Evolutionary conservation across 2,113 vertebrate genomes (phyloP), one percentile per base, ranked within the genome.

Genomic region (Halichoeres trimaculatus): DNA sequence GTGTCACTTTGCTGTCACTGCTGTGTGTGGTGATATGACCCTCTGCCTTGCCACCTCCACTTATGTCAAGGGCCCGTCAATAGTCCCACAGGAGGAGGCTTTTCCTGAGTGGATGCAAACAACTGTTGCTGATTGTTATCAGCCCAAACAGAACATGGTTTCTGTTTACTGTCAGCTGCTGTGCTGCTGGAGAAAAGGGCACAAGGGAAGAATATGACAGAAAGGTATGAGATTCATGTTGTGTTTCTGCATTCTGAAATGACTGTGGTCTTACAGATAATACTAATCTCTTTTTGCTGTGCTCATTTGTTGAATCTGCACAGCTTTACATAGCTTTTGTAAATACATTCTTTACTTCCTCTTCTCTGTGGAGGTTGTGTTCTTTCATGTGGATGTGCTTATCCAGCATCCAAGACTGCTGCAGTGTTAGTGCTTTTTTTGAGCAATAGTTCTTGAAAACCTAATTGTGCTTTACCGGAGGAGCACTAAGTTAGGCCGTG

Each of bases 1-100:
- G 53, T 55, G 54, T 73, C 16, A 53, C 41, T 45, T 55, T 74
- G 51, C 70, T 76, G 67, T 81, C 13, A 62, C 54, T 47, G 57
- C 58, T 40, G 61, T 58, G 34, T 17, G 36, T 6, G 0, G 13
- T 48, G 71, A 17, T 23, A 52, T 26, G 40, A 73, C 71, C 77
- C 55, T 63, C 30, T 36, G 38, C 76, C 17, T 62, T 1, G 7
- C 24, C 43, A 59, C 60, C 75, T 67, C 52, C 64, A 48, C 80
- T 69, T 60, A 66, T 54, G 67, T 74, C 57, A 66, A 64, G 71
- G 38, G n/a, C 41, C 57, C 38, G 34, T 68, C 68, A 75, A 30
- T 65, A 58, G 66, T 26, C 69, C 19, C 57, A 64, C 66, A 65
- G 34, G 23, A 54, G 56, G 34, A 62, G 16, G 24, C 51, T 9